phyloP scores from a whole-genome alignment of 2,113 vertebrate genomes.

The Vimba vimba region DNA sequence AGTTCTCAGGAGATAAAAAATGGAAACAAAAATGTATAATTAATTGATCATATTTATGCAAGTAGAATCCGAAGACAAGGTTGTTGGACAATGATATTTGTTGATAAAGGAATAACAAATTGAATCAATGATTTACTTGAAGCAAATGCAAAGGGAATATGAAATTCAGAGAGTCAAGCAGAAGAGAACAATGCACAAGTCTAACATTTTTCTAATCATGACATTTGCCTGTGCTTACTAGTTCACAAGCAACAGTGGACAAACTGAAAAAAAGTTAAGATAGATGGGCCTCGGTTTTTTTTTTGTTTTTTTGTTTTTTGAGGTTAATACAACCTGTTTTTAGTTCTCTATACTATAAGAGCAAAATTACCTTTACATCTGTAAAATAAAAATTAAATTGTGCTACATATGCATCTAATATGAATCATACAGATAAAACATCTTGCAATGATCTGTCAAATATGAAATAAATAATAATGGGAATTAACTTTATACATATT shows the following conservation, averaged over 20 bases:
- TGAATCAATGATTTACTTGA: background rate
- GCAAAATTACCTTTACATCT: background rate
- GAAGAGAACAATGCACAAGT: too few relatives aligned
- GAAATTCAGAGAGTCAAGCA: too few relatives aligned
- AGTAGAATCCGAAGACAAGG: too few relatives aligned
- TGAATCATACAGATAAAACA: background rate
- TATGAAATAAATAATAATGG: background rate
- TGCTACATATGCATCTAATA: background rate
- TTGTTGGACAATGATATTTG: background rate
- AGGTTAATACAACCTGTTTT: background rate
- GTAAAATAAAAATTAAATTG: background rate
- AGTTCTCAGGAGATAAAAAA: too few relatives aligned
- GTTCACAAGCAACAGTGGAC: background rate
- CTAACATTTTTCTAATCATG: too few relatives aligned
- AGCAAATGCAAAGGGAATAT: background rate
- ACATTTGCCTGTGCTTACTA: background rate
- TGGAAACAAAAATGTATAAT: too few relatives aligned
- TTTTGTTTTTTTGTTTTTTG: background rate
- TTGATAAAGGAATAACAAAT: background rate
- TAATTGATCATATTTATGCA: too few relatives aligned
- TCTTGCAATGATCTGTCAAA: background rate
- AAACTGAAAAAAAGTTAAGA: background rate
- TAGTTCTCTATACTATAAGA: background rate
- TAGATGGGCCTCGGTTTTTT: background rate
- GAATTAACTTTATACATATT: background rate